Evolutionary conservation across 64 coral and sea anemone species (phyloP), one percentile per base, ranked within the genome.

Genomic region (Cladopsammia gracilis): DNA sequence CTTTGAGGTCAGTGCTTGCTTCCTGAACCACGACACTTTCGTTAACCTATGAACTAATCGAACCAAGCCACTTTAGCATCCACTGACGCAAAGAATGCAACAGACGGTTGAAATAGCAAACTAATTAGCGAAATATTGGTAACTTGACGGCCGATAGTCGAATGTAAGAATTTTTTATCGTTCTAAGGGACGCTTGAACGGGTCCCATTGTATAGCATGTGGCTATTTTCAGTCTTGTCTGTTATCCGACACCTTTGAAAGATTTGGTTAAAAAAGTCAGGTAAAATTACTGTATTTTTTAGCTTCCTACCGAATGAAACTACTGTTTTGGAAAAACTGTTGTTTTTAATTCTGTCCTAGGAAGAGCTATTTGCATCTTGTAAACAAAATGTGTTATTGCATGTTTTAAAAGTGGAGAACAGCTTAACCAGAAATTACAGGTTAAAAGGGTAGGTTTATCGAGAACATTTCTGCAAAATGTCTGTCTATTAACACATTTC

Each of bases 131-230:
- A 72, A 43, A 10, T 25, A 72, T 25, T 72, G 70, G 42, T 72
- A 72, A 72, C 70, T 24, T 72, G 16, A 72, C 70, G 43, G 70
- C 34, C 13, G 43, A 72, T 72, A 45, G 10, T 43, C 34, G 70
- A 7, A 47, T 72, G 70, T 72, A 72, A 72, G 70, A 72, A 72
- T 72, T 72, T 72, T 24, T 72, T 72, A 72, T 47, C 25, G 70
- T 72, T 1, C 34, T 44, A 72, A 43, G 70, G 70, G 13, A 47
- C 43, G 43, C 71, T 10, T 74, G 46, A 43, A 11, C 47, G 71
- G 71, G 47, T 70, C 0, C 67, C 7, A 47, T 74, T 74, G 10
- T 47, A 15, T 74, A 3, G 47, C 14, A 10, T 43, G 14, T 47
- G 42, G 34, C 14, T 16, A 74, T 15, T 74, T 11, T 11, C 15